Percentiles rank a stretch among this genome's conserved stretches.
Evolutionary conservation across 2,113 vertebrate genomes (phyloP).

Genomic region (Gnathochromis pfefferi): DNA sequence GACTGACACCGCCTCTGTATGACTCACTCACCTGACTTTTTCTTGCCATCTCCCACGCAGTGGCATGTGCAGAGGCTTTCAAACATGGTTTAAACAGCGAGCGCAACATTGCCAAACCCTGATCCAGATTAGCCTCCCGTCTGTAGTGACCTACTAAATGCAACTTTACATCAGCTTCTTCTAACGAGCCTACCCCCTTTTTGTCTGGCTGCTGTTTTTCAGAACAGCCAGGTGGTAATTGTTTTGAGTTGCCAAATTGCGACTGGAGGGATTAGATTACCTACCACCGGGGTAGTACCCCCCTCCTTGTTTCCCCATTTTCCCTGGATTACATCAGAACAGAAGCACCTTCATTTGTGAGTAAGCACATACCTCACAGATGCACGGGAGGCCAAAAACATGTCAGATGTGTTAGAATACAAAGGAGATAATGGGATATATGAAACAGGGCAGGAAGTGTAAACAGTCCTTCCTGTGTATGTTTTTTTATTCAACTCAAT

Average conservation of each 20-base stretch:
- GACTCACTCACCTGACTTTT: conserved; percentile 38
- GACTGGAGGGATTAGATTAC: conserved; percentile 59
- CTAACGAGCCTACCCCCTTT: not conserved
- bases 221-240: conserved; percentile 21
- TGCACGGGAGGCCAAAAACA: conserved; percentile 38
- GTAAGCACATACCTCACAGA: conserved; percentile 62
- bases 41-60: not conserved
- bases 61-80: conserved; percentile 1
- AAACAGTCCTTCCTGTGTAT: conserved; percentile 33
- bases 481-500: conserved; percentile 8
- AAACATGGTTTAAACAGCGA: not conserved
- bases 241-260: conserved; percentile 56
- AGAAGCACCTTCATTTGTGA: conserved; percentile 52
- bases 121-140: conserved; percentile 37
- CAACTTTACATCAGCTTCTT: conserved; percentile 3
- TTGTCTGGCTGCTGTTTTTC: conserved; percentile 26
- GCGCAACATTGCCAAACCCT: conserved; percentile 3
- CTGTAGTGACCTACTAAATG: conserved; percentile 4
- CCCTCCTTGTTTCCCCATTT: conserved; percentile 18
- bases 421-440: conserved; percentile 27
- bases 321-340: conserved; percentile 65
- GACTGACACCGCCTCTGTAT: conserved; percentile 39
- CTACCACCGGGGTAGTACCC: conserved; percentile 45
- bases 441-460: conserved; percentile 38
- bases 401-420: conserved; percentile 33